A percentile compares a stretch with the other conserved stretches of the same genome.
Evolutionary conservation across 2,797 vertebrate genomes (phyloP).

Genomic region (Epinephelus awoara): DNA sequence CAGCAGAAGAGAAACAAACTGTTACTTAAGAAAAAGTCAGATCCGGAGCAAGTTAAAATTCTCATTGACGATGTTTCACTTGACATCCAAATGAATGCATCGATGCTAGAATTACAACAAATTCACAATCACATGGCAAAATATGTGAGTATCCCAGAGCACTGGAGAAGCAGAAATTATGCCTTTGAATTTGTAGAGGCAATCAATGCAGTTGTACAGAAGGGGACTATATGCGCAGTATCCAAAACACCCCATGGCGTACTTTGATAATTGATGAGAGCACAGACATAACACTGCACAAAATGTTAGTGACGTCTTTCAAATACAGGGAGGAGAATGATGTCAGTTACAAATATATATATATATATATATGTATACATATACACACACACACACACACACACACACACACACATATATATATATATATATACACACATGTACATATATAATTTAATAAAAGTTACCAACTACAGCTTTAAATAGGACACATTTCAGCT

Average conservation of each 20-base stretch:
- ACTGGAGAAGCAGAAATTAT: constrained; percentile 49
- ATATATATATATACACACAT: too few relatives aligned
- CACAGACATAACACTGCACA: constrained; percentile 45
- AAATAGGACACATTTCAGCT: too few relatives aligned
- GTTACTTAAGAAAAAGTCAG: too few relatives aligned
- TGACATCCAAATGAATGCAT: constrained; percentile 58
- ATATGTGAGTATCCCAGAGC: constrained; percentile 51
- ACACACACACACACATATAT: too few relatives aligned
- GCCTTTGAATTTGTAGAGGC: constrained; percentile 55
- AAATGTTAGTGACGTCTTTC: constrained; percentile 54
- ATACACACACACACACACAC: too few relatives aligned
- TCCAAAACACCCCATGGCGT: constrained; percentile 47
- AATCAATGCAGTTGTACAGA: constrained; percentile 31
- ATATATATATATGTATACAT: too few relatives aligned
- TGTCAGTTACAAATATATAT: constrained; percentile 39
- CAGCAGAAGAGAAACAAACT: too few relatives aligned
- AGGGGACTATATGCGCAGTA: constrained; percentile 2
- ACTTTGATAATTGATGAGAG: constrained; percentile 43
- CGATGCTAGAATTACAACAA: constrained; percentile 53
- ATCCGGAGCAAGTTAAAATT: too few relatives aligned
- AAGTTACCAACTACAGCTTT: too few relatives aligned
- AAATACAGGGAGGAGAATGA: constrained; percentile 61
- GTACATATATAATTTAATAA: too few relatives aligned
- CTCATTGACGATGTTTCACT: constrained; percentile 47
- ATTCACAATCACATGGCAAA: constrained; percentile 56